These are phyloP conservation scores for Trematomus loennbergii DNA, from an alignment of 2,113 vertebrate genomes.

Conservation along the genomic window DNA sequence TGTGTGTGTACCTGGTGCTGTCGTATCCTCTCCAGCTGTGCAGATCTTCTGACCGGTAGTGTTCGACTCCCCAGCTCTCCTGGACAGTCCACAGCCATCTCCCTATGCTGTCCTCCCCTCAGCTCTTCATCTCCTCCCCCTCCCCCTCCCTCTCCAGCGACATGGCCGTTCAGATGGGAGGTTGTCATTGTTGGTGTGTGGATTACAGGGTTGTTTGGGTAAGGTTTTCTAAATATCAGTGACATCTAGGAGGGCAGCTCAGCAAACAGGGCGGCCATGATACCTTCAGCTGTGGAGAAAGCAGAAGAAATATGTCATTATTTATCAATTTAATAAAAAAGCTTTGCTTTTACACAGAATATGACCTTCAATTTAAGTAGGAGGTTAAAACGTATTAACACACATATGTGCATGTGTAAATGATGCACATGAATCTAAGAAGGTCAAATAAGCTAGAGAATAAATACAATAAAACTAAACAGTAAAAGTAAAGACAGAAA, in stretches of 20 bases:
- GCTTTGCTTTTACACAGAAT: too few relatives aligned
- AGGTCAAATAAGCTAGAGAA: too few relatives aligned
- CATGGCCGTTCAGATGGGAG: slow-evolving; percentile 96
- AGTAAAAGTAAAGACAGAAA: too few relatives aligned
- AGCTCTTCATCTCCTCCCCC: slow-evolving; percentile 83
- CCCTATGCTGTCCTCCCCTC: slow-evolving; percentile 88
- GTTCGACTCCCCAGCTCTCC: slow-evolving; percentile 93
- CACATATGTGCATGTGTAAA: too few relatives aligned
- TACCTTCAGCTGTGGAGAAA: slow-evolving; percentile 51
- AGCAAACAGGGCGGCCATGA: slow-evolving; percentile 63
- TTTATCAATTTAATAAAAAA: neutral
- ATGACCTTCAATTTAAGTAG: too few relatives aligned
- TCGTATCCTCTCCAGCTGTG: slow-evolving; percentile 95
- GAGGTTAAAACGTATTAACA: too few relatives aligned
- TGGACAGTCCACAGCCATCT: slow-evolving; percentile 98
- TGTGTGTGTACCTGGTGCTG: slow-evolving; percentile 87
- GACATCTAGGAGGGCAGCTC: slow-evolving; percentile 62
- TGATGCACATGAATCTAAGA: too few relatives aligned
- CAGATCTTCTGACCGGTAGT: slow-evolving; percentile 90
- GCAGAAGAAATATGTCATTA: neutral
- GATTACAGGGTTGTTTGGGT: slow-evolving; percentile 1
- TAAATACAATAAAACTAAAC: too few relatives aligned
- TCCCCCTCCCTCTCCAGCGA: slow-evolving; percentile 88
- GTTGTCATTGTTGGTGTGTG: slow-evolving; percentile 87
- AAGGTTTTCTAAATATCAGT: neutral